Base-by-base conservation (phyloP, 2,113 vertebrate genomes). In the Syngnathus floridae region DNA sequence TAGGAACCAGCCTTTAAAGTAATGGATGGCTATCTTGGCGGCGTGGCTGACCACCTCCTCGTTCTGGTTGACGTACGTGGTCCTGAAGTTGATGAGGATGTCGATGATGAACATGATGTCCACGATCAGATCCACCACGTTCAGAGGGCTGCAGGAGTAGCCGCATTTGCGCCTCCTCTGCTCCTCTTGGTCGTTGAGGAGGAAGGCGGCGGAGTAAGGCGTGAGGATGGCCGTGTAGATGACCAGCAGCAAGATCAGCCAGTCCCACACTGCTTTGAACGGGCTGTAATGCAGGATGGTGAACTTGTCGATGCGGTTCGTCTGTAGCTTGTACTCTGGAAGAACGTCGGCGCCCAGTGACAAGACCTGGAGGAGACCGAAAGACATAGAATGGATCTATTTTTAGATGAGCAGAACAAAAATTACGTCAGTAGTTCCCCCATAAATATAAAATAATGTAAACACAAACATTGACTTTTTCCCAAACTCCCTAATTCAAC, bases 1-100 rank as follows among this genome's bases (percentile, higher is more conserved):
- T 84, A 99, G 95, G 90, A 98, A 99, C 97, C 97, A 99, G 91
- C 97, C 97, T 92, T 99, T 99, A 91, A 99, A 99, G 88, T 99
- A 99, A 89, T 99, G 97, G 86, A 98, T 94, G 65, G 96, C 97
- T 85, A 99, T 99, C 90, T 93, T 97, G 71, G 93, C 94, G 8
- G 97, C 96, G 73, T 98, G 93, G 88, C 97, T 99, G 84, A 99
- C 97, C 88, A 99, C 97, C 86, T 99, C 97, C 92, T 99, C 97
- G 64, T 99, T 99, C 71, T 90, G 84, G 88, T 99, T 99, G 59
- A 99, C 97, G 49, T 99, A 99, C 2, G 97, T 99, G 79, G 97
- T 99, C 91, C 97, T 92, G 89, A 99, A 99, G 92, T 99, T 99
- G 84, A 99, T 99, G 72, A 99, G 93, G 88, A 99, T 99, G 90